Conservation (phyloP, 2,113 vertebrate genomes). For the Aphyosemion australe region DNA sequence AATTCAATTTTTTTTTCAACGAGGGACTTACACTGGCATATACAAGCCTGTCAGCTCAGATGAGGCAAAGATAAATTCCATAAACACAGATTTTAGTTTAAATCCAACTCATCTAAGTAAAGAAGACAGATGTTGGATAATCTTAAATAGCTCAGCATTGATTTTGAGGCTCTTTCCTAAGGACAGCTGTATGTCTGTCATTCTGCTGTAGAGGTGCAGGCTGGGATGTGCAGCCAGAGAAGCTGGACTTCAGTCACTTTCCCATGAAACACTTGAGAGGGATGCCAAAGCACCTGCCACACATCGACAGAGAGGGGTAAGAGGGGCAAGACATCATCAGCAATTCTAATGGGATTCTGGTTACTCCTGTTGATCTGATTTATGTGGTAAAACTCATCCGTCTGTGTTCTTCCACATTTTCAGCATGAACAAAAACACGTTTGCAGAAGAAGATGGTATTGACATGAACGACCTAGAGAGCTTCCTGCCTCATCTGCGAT, state of each 20-base stretch:
- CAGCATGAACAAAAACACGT: constrained; percentile 90
- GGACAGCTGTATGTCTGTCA: neutral
- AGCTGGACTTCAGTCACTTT: constrained; percentile 95
- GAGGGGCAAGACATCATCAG: constrained; percentile 11
- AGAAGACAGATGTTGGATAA: neutral
- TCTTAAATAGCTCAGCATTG: neutral
- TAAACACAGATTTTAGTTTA: neutral
- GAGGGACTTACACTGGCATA: neutral
- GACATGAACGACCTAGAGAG: constrained; percentile 95
- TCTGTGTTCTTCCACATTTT: constrained; percentile 9
- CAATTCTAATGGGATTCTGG: neutral
- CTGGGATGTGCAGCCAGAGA: constrained; percentile 97
- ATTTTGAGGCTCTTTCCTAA: too few species aligned
- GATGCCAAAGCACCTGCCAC: constrained; percentile 89
- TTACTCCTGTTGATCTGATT: neutral
- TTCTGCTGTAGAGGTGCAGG: constrained; percentile 84
- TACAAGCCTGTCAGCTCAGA: neutral
- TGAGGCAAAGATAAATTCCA: neutral
- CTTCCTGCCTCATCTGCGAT: constrained; percentile 87
- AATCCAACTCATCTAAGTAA: neutral
- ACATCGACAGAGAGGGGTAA: constrained; percentile 96
- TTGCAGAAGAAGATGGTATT: constrained; percentile 90
- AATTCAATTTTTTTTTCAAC: neutral
- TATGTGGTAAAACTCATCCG: neutral
- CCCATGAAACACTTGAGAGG: constrained; percentile 86